A percentile compares a stretch with the other conserved stretches of the same genome.
phyloP scores from a whole-genome alignment of 23 tunicate species.

The Phallusia fumigata region DNA sequence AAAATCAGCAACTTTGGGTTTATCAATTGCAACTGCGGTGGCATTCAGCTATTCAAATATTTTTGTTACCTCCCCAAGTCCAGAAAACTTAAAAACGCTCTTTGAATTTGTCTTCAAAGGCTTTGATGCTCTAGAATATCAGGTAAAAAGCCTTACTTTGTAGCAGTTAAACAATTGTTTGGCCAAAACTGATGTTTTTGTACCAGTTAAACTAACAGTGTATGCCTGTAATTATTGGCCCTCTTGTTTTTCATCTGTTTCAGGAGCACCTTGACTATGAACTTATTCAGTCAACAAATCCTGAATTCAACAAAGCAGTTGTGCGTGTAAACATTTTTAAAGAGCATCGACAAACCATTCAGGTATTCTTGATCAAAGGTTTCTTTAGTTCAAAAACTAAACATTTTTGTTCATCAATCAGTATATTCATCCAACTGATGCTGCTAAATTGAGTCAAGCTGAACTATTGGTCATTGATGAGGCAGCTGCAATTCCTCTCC shows the following conservation, averaged over 20 bases:
- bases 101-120: slow-evolving; percentile 95
- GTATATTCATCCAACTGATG: slow-evolving; percentile 94
- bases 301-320: slow-evolving; percentile 86
- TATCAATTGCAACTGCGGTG: slow-evolving; percentile 84
- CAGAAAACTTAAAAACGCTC: slow-evolving; percentile 80
- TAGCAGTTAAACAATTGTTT: neutral
- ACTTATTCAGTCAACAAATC: slow-evolving; percentile 86
- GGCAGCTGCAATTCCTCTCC: slow-evolving; percentile 97
- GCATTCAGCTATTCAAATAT: slow-evolving; percentile 92
- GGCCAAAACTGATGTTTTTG: neutral
- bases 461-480: slow-evolving; percentile 95
- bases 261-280: slow-evolving; percentile 91
- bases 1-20: slow-evolving; percentile 88
- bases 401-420: neutral
- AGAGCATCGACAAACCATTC: slow-evolving; percentile 93
- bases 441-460: slow-evolving; percentile 71
- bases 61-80: slow-evolving; percentile 93
- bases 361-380: no score
- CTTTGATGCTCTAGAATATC: slow-evolving; percentile 91
- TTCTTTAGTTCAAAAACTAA: neutral
- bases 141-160: slow-evolving; percentile 46
- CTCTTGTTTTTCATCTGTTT: neutral
- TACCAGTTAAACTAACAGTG: neutral
- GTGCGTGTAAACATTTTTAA: slow-evolving; percentile 82
- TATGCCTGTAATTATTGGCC: neutral